Conservation (phyloP, 2,888 invertebrate genomes). For the Andrena dorsata region DNA sequence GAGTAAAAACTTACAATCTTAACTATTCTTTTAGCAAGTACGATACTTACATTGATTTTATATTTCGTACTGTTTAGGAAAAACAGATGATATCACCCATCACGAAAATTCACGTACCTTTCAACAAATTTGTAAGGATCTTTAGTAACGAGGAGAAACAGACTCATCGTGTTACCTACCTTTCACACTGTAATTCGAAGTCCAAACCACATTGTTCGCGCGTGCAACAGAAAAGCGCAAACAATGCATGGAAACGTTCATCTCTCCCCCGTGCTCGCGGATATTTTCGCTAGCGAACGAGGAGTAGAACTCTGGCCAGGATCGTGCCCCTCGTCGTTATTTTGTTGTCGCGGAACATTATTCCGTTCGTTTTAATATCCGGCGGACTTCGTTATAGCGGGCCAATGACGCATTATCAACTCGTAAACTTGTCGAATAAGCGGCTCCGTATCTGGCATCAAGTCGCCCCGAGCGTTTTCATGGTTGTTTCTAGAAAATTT, state of each 20-base stretch:
- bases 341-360: conserved; percentile 39
- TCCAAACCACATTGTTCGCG: neutral
- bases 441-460: conserved; percentile 33
- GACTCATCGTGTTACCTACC: conserved; percentile 3
- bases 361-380: conserved; percentile 45
- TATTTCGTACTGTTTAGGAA: neutral
- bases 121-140: conserved; percentile 9
- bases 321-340: conserved; percentile 40
- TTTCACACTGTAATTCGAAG: conserved; percentile 33
- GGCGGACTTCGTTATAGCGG: conserved; percentile 45
- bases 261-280: neutral
- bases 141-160: conserved; percentile 9
- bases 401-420: conserved; percentile 62
- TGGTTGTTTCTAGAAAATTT: conserved; percentile 33
- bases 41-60: neutral
- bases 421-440: conserved; percentile 56
- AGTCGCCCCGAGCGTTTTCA: conserved; percentile 42
- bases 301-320: conserved; percentile 22
- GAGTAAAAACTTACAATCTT: too few relatives aligned
- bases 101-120: neutral
- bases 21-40: neutral
- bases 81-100: neutral
- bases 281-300: neutral
- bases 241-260: conserved; percentile 11
- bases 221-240: conserved; percentile 7